Conservation (phyloP, 2,797 vertebrate species). For the Bufotes viridis region DNA sequence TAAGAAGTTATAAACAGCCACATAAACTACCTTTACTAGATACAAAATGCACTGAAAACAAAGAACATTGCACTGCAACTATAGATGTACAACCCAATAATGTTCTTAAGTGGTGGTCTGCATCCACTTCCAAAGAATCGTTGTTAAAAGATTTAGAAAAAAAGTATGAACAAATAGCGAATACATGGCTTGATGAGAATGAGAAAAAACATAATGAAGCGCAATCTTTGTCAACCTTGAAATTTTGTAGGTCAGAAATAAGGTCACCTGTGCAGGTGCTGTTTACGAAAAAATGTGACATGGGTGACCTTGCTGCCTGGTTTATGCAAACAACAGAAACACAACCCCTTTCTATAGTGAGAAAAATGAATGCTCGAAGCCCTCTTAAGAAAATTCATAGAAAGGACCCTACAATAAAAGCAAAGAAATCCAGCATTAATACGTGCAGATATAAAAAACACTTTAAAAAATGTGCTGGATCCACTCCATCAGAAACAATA, state of each 20-base stretch:
- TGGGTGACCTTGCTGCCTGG: conserved; percentile 91
- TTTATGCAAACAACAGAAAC: conserved; percentile 99
- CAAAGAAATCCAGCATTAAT: conserved; percentile 78
- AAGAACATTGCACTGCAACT: conserved; percentile 79
- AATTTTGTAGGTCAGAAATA: conserved; percentile 72
- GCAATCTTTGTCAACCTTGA: conserved; percentile 70
- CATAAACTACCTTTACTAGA: conserved; percentile 51
- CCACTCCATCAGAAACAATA: conserved; percentile 87
- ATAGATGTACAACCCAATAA: conserved; percentile 83
- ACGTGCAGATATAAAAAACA: conserved; percentile 90
- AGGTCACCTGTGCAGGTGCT: conserved; percentile 87
- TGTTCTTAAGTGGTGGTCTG: conserved; percentile 89
- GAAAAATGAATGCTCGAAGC: conserved; percentile 89
- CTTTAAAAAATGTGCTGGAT: conserved; percentile 93
- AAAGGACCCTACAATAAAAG: conserved; percentile 76
- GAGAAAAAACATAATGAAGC: conserved; percentile 65
- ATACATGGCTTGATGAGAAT: conserved; percentile 87
- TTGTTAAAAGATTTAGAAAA: conserved; percentile 86
- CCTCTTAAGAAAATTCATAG: conserved; percentile 86
- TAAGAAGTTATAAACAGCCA: conserved; percentile 62
- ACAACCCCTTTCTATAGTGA: conserved; percentile 90
- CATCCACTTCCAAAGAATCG: conserved; percentile 81
- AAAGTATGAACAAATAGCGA: conserved; percentile 86
- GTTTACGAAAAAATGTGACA: conserved; percentile 90
- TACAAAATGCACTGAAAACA: conserved; percentile 64